Percentiles rank a stretch among this genome's conserved stretches.
Conservation (phyloP, 2,797 vertebrate species). For the Tapera naevia region DNA sequence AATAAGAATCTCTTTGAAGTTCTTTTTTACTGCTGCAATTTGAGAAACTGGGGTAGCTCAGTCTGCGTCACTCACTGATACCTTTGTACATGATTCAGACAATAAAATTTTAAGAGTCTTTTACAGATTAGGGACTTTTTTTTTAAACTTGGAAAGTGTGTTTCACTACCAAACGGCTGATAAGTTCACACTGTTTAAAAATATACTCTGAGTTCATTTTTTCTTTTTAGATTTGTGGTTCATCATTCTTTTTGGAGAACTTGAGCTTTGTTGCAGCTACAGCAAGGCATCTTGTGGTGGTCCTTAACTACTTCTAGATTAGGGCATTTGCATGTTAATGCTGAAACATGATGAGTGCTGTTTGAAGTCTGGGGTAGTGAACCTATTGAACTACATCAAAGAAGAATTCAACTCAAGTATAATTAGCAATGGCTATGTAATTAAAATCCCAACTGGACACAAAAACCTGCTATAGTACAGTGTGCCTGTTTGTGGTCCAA, state of each 20-base stretch:
- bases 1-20: slow-evolving; percentile 15
- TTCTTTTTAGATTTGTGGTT: background rate
- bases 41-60: background rate
- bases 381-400: background rate
- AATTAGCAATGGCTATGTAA: fast-evolving
- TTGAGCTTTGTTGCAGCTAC: background rate
- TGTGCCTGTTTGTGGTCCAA: background rate
- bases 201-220: background rate
- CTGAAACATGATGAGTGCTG: background rate
- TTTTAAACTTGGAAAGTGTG: background rate
- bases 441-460: background rate
- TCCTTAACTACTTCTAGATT: background rate
- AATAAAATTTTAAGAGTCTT: background rate
- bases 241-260: background rate
- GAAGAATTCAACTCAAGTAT: background rate
- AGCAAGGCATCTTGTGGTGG: background rate
- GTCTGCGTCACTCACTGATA: background rate
- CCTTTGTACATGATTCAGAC: background rate
- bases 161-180: background rate
- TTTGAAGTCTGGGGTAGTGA: background rate
- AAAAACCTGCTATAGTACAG: background rate
- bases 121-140: background rate
- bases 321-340: background rate
- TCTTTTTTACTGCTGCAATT: background rate
- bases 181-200: background rate